Evolutionary conservation across 2,888 invertebrate species (phyloP), one percentile per base, ranked within the genome.

Genomic region (Malthinus flaveolus): DNA sequence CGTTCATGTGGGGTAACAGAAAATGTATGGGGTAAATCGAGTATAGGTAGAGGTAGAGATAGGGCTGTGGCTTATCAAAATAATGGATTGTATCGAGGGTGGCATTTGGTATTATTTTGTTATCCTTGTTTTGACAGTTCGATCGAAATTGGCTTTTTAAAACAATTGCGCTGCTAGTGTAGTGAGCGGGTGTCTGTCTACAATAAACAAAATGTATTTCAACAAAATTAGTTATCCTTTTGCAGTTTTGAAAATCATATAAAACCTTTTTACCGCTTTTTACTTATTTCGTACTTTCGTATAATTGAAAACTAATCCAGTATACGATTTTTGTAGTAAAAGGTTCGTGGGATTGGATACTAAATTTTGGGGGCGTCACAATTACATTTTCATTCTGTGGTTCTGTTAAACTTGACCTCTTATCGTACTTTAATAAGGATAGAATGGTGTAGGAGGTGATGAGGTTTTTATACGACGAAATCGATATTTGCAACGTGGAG

Each of bases 381-480:
- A 48, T 49, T 49, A 23, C 15, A 42, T 9, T 55, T 45, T 56
- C 12, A 35, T 39, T 54, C 32, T 50, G 39, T 46, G 39, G 12
- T 42, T 42, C 23, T 13, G 36, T 32, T 58, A 58, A 52, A 58
- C 57, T 52, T 58, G 57, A 58, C 57, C 57, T 48, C 50, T 56
- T 53, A 52, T 48, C 57, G 52, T 48, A 46, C 31, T 52, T 48
- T 52, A 58, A 58, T 58, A 42, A 42, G 39, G 39, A 42, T 15
- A 23, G 23, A 42, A 42, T 42, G 13, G 39, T 42, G 39, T 42
- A 7, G 39, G 39, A 42, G 39, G 23, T 23, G 39, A 7, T 13
- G n/a, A 42, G 39, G 39, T 42, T 42, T 23, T 42, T 42, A n/a
- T 23, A 42, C 39, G 39, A n/a, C 39, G 12, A 54, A 50, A 54